Conservation (phyloP, 2,888 invertebrate species). For the Drosophila sordidula region DNA sequence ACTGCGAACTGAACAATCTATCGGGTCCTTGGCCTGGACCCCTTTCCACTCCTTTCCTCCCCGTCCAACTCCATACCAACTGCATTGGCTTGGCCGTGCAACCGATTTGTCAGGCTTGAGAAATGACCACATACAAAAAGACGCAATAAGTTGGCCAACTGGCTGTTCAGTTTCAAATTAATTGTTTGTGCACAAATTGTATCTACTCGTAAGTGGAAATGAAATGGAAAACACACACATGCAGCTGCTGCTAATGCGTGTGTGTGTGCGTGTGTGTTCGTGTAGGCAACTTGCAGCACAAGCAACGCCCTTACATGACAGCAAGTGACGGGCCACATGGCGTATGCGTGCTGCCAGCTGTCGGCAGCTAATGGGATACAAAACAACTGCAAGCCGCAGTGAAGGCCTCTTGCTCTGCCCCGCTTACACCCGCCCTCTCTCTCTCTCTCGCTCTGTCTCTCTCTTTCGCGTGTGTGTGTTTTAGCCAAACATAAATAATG, state of each 20-base stretch:
- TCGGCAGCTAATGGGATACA: conserved; percentile 56
- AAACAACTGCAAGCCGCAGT: conserved; percentile 49
- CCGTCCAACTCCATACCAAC: background rate
- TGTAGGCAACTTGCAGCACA: conserved; percentile 28
- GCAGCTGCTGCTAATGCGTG: conserved; percentile 21
- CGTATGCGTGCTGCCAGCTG: conserved; percentile 68
- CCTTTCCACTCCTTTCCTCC: background rate
- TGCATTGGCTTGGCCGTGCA: conserved; percentile 18
- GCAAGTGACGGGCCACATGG: conserved; percentile 76
- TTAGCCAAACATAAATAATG: conserved; percentile 66
- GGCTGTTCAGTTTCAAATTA: conserved; percentile 60
- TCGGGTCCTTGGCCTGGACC: conserved; percentile 15
- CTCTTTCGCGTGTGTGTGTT: conserved; percentile 11
- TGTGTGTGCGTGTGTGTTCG: background rate
- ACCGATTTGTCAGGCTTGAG: conserved; percentile 72
- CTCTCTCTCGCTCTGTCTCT: conserved; percentile 1
- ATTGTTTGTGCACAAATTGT: conserved; percentile 62
- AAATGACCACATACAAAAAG: conserved; percentile 60
- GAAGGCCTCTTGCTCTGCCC: conserved; percentile 18
- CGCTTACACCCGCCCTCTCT: conserved; percentile 1
- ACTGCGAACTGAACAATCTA: conserved; percentile 26
- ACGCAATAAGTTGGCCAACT: conserved; percentile 57
- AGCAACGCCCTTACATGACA: conserved; percentile 72
- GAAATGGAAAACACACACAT: conserved; percentile 28
- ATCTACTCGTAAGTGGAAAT: conserved; percentile 31